Conservation (phyloP, 1,140 invertebrate genomes). For the Saccostrea cuccullata region DNA sequence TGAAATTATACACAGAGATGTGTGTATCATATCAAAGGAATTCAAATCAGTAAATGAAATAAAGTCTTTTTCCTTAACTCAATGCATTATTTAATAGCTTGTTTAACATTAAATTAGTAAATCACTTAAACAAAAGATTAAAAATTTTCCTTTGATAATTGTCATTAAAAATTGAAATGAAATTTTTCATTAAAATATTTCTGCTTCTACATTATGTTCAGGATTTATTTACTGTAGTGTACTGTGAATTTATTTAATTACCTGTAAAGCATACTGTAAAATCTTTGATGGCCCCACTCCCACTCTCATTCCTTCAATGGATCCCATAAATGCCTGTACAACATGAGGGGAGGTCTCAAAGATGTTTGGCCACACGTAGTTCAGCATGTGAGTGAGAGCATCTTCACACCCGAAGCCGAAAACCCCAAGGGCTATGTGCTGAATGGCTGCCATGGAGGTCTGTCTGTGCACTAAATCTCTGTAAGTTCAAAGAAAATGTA, state of each 20-base stretch:
- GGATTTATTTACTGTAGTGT: not conserved
- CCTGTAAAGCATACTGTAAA: constrained; percentile 94
- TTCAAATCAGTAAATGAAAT: too few relatives aligned
- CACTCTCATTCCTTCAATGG: constrained; percentile 97
- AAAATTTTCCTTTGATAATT: too few relatives aligned
- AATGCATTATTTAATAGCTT: too few relatives aligned
- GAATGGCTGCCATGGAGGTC: constrained; percentile 98
- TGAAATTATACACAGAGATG: constrained; percentile 78
- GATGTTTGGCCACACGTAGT: constrained; percentile 99
- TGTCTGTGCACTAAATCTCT: constrained; percentile 99
- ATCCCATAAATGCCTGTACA: constrained; percentile 99
- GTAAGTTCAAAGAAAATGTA: constrained; percentile 67
- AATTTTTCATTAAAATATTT: too few relatives aligned
- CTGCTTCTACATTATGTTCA: too few relatives aligned
- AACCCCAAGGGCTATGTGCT: constrained; percentile 99
- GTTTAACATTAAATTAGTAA: too few relatives aligned
- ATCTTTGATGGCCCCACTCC: constrained; percentile 98
- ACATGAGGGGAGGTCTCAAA: constrained; percentile 99
- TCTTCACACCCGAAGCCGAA: constrained; percentile 99
- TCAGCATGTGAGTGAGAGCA: constrained; percentile 96
- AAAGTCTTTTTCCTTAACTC: too few relatives aligned
- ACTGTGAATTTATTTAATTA: not conserved
- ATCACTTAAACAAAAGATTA: too few relatives aligned
- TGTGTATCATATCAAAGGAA: too few relatives aligned
- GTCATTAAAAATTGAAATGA: too few relatives aligned